These are phyloP conservation scores for Cyanistes caeruleus DNA, from an alignment of 2,113 vertebrate genomes.

Conservation along the genomic window DNA sequence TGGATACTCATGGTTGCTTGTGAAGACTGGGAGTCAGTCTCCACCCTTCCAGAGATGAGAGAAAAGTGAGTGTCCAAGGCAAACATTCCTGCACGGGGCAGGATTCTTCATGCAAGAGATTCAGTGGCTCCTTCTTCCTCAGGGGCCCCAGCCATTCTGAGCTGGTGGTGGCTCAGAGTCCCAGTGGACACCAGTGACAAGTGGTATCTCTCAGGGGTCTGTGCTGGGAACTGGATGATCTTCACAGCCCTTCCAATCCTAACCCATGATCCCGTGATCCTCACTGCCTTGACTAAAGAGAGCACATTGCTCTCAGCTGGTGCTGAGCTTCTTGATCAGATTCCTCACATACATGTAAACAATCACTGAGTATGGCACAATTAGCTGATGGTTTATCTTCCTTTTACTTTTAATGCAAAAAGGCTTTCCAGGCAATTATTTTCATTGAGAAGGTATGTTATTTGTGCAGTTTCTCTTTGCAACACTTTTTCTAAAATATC, in stretches of 20 bases:
- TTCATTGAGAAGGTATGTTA: neutral
- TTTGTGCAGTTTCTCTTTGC: neutral
- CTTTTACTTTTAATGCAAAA: neutral
- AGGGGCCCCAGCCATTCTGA: neutral
- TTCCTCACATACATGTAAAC: neutral
- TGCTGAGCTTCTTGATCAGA: neutral
- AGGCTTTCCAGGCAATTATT: neutral
- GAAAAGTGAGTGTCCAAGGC: neutral
- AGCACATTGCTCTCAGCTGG: neutral
- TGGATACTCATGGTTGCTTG: neutral
- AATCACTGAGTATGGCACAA: neutral
- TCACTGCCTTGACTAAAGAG: neutral
- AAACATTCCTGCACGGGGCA: neutral
- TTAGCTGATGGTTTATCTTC: neutral
- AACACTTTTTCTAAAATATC: neutral
- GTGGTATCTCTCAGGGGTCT: neutral
- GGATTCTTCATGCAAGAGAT: neutral
- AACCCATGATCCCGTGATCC: neutral
- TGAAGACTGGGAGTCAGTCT: neutral
- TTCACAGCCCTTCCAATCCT: neutral
- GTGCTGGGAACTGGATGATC: neutral
- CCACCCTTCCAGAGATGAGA: rapidly evolving
- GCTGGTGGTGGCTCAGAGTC: neutral
- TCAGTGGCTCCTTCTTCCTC: neutral
- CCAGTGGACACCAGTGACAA: neutral